Conservation (phyloP, 2,113 vertebrate genomes). For the Aegypius monachus region DNA sequence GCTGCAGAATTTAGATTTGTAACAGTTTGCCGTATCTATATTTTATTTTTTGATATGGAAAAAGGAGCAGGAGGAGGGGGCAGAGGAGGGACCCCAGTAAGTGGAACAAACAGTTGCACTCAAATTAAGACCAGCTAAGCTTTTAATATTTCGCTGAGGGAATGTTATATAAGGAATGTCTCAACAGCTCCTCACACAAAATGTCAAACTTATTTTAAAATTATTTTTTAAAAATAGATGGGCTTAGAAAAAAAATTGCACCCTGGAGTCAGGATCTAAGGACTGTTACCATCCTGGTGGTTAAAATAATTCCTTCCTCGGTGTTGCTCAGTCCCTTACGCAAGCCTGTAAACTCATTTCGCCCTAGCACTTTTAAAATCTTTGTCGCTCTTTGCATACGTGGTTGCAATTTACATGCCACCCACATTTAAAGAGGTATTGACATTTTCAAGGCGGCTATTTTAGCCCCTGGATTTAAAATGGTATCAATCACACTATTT, state of each 20-base stretch:
- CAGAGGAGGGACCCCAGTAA: background rate
- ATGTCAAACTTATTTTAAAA: slow-evolving; percentile 58
- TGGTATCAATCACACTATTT: slow-evolving; percentile 6
- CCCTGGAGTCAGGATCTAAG: slow-evolving; percentile 20
- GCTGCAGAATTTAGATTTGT: slow-evolving; percentile 4
- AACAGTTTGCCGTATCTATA: background rate
- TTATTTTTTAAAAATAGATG: slow-evolving; percentile 54
- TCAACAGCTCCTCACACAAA: slow-evolving; percentile 18
- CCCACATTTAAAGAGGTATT: slow-evolving; percentile 57
- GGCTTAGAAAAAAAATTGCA: background rate
- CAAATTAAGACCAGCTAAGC: slow-evolving; percentile 13
- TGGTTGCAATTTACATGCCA: slow-evolving; percentile 47
- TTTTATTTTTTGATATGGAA: background rate
- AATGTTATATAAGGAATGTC: slow-evolving; percentile 56
- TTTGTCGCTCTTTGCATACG: slow-evolving; percentile 29
- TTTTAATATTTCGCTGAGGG: slow-evolving; percentile 35
- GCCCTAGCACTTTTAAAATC: slow-evolving; percentile 32
- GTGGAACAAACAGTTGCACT: slow-evolving; percentile 1
- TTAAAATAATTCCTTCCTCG: slow-evolving; percentile 46
- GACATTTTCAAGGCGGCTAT: slow-evolving; percentile 35
- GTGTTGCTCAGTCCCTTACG: slow-evolving; percentile 37
- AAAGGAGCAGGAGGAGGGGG: background rate
- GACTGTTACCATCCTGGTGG: slow-evolving; percentile 20
- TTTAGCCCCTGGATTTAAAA: slow-evolving; percentile 46
- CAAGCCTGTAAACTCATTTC: slow-evolving; percentile 44